These are phyloP conservation scores for Sminthopsis crassicaudata DNA, from an alignment of 2,113 vertebrate genomes.

Conservation along the genomic window DNA sequence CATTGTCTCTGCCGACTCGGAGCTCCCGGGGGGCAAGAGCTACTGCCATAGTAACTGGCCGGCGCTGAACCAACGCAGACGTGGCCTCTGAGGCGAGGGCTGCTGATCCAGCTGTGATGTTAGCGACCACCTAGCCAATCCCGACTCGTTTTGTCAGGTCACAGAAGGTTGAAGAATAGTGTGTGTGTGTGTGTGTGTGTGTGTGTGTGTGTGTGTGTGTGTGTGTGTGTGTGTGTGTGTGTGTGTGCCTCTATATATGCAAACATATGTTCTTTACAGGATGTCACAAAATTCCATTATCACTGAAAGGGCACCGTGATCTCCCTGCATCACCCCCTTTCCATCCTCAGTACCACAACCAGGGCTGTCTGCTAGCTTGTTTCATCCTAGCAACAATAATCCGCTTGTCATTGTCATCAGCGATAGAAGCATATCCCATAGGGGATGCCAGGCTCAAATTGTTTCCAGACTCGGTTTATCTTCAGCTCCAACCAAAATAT, in stretches of 20 bases:
- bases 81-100: constrained; percentile 58
- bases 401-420: constrained; percentile 10
- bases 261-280: background rate
- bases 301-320: constrained; percentile 11
- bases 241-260: background rate
- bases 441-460: background rate
- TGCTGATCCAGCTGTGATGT: constrained; percentile 48
- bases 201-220: background rate
- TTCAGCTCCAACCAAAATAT: constrained; percentile 13
- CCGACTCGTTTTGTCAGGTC: constrained; percentile 9
- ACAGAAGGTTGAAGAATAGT: background rate
- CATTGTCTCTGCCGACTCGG: constrained; percentile 45
- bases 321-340: background rate
- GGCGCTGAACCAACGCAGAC: constrained; percentile 53
- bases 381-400: background rate
- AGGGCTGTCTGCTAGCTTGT: background rate
- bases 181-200: background rate
- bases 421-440: constrained; percentile 16
- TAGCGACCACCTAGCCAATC: constrained; percentile 44
- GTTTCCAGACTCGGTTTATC: constrained; percentile 25
- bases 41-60: constrained; percentile 59
- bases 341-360: background rate
- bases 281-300: background rate
- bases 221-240: no score
- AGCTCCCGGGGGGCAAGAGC: constrained; percentile 44